Base-by-base conservation (phyloP, 2,113 vertebrate species). In the Pygoscelis antarcticus region DNA sequence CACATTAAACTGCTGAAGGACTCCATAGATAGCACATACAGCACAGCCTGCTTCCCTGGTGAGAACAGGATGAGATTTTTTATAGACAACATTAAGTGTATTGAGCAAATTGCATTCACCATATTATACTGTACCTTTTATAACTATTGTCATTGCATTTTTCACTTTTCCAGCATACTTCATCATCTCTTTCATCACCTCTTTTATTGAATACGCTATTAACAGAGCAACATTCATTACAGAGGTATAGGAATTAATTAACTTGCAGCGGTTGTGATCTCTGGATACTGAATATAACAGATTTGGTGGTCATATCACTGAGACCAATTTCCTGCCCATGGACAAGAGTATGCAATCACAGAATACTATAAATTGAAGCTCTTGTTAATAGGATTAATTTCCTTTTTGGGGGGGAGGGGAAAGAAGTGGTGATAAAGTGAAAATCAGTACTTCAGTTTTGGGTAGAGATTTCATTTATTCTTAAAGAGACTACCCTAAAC, bases 31-130 rank as follows among this genome's bases (percentile, higher is more conserved):
- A 77, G 60, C 18, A 1, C 16, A 30, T 18, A 65, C 10, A 83
- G n/a, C 32, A 34, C 30, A 91, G 46, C 13, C 66, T 91, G 87
- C 79, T 81, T 95, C 90, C 91, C 89, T 90, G 78, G n/a, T 97
- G 91, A 90, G 93, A 95, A 52, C 3, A 52, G 42, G 71, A 96
- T 95, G 75, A 93, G 90, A 7, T 91, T 91, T 95, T 90, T 94
- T 81, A 87, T 87, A 66, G 87, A 68, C 74, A 69, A 85, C 57
- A 94, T 95, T 74, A 87, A 81, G 36, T 26, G 8, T 44, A 57
- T 83, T 80, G 76, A 66, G 52, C 25, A 88, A 90, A 84, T 85
- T 89, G 27, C 51, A 55, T 79, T 55, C 49, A 46, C 52, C 20
- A 11, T 82, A 82, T 69, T 79, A 71, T 13, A 54, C 30, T 52